Conservation (phyloP, 2,113 vertebrate species). For the Colistium nudipinnis region DNA sequence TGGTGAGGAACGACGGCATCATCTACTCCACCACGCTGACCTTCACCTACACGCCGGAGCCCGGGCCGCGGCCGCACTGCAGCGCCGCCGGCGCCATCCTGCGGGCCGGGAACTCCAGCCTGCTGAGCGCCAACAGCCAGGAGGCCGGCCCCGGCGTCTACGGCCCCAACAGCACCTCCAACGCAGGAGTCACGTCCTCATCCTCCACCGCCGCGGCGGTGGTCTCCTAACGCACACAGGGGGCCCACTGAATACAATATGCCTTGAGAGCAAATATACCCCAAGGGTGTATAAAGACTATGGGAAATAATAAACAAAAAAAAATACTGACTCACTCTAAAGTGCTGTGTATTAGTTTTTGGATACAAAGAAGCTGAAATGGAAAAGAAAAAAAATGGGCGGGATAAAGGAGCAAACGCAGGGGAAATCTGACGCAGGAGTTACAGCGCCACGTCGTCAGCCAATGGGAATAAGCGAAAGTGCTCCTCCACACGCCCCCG, state of each 20-base stretch:
- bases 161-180: slow-evolving; percentile 72
- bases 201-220: slow-evolving; percentile 92
- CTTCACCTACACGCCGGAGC: slow-evolving; percentile 98
- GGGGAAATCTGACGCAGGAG: slow-evolving; percentile 45
- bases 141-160: slow-evolving; percentile 82
- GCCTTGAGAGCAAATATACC: slow-evolving; percentile 66
- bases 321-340: slow-evolving; percentile 73
- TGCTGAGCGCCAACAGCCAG: slow-evolving; percentile 86
- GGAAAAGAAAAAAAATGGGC: slow-evolving; percentile 30
- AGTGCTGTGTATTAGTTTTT: slow-evolving; percentile 83
- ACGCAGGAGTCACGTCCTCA: slow-evolving; percentile 90
- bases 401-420: slow-evolving; percentile 55
- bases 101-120: slow-evolving; percentile 87
- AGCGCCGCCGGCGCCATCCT: slow-evolving; percentile 97
- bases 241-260: slow-evolving; percentile 61
- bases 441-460: slow-evolving; percentile 30
- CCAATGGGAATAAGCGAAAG: slow-evolving; percentile 70
- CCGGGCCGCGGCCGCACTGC: slow-evolving; percentile 96
- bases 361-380: slow-evolving; percentile 67
- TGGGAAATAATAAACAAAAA: slow-evolving; percentile 65
- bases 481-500: slow-evolving; percentile 57
- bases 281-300: slow-evolving; percentile 61
- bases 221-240: slow-evolving; percentile 92
- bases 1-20: slow-evolving; percentile 97
- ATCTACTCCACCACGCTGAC: slow-evolving; percentile 99